Percentiles rank a stretch among this genome's conserved stretches.
phyloP scores from a whole-genome alignment of 2,113 vertebrate species.

The Fukomys damarensis region DNA sequence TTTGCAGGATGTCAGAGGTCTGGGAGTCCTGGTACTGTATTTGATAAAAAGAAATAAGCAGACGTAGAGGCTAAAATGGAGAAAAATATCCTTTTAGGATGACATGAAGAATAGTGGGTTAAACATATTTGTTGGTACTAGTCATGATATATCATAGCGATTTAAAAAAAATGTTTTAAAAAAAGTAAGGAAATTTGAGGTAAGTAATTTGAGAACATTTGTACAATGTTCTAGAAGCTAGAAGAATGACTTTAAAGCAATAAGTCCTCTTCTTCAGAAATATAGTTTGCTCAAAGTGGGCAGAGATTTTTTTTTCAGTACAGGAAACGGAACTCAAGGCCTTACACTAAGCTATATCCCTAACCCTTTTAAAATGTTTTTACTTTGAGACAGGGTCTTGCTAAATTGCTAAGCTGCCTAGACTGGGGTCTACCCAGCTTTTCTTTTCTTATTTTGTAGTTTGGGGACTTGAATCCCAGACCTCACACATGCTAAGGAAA shows the following conservation, averaged over 20 bases:
- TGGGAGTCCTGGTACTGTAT: background rate
- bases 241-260: constrained; percentile 36
- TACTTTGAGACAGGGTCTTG: background rate
- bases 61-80: background rate
- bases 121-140: background rate
- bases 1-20: background rate
- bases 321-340: too few relatives aligned
- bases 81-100: constrained; percentile 4
- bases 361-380: background rate
- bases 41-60: constrained; percentile 30
- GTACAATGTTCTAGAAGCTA: constrained; percentile 23
- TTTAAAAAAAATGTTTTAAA: too few relatives aligned
- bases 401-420: background rate
- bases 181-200: background rate
- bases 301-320: background rate
- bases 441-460: background rate
- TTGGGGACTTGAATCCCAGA: background rate
- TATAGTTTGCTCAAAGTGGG: background rate
- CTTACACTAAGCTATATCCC: background rate
- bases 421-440: background rate
- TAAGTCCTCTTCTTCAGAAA: constrained; percentile 25
- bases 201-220: background rate
- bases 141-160: background rate
- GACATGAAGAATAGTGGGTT: background rate
- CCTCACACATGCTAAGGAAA: background rate